These are phyloP conservation scores for Caenorhabditis angaria DNA, from an alignment of 2,888 invertebrate species.

Conservation along the genomic window DNA sequence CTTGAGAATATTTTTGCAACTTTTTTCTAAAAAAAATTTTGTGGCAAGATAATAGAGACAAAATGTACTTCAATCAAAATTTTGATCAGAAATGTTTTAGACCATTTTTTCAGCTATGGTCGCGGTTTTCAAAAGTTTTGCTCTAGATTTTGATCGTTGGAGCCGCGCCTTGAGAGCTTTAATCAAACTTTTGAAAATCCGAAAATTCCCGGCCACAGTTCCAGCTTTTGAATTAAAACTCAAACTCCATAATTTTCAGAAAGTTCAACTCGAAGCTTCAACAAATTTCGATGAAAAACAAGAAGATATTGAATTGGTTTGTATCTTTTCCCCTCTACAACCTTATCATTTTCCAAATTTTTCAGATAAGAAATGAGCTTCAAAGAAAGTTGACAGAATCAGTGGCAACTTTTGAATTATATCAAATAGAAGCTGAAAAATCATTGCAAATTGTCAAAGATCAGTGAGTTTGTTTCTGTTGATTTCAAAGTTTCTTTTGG, in stretches of 20 bases:
- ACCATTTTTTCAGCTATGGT: too few species aligned
- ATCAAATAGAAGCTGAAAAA: conserved; percentile 37
- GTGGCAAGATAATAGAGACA: neutral
- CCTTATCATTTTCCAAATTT: too few species aligned
- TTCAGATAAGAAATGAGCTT: conserved; percentile 7
- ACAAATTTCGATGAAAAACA: conserved; percentile 30
- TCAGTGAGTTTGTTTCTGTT: conserved; percentile 27
- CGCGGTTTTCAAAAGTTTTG: too few species aligned
- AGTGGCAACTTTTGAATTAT: conserved; percentile 25
- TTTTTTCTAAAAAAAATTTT: too few species aligned
- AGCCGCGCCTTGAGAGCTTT: too few species aligned
- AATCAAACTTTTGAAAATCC: too few species aligned
- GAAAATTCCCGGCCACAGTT: neutral
- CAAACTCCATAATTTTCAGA: conserved; percentile 20
- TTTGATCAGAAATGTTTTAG: neutral
- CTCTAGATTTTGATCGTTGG: too few species aligned
- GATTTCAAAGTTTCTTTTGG: conserved; percentile 1
- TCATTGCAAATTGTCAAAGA: conserved; percentile 24
- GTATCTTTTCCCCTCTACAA: too few species aligned
- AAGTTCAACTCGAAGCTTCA: conserved; percentile 35
- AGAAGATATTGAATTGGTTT: conserved; percentile 25
- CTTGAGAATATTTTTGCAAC: too few species aligned
- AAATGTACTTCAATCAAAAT: too few species aligned
- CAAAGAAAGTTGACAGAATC: conserved; percentile 24
- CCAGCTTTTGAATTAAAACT: neutral